Conservation (phyloP, 2,888 invertebrate genomes). For the Amphipoea oculea region DNA sequence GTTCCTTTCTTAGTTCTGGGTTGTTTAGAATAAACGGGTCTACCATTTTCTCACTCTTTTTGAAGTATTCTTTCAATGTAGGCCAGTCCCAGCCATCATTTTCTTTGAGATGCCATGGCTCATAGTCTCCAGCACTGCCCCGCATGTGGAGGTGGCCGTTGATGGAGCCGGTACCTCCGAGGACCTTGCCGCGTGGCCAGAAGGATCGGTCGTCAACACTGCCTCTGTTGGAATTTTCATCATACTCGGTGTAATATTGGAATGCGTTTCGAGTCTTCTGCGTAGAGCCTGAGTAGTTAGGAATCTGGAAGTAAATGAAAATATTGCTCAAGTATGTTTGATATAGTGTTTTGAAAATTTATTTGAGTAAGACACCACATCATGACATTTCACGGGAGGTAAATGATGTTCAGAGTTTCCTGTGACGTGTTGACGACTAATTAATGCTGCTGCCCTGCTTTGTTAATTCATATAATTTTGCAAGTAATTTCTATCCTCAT, state of each 20-base stretch:
- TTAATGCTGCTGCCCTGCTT: too few relatives aligned
- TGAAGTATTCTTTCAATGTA: slow-evolving; percentile 81
- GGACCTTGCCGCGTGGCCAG: slow-evolving; percentile 84
- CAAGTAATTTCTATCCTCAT: background rate
- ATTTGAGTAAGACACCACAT: background rate
- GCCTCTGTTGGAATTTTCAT: slow-evolving; percentile 78
- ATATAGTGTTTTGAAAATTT: background rate
- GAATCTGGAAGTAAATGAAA: slow-evolving; percentile 76
- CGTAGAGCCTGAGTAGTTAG: slow-evolving; percentile 80
- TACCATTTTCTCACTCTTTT: slow-evolving; percentile 83
- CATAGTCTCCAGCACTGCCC: slow-evolving; percentile 83
- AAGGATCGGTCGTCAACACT: slow-evolving; percentile 76
- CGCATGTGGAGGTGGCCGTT: slow-evolving; percentile 85
- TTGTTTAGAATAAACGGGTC: slow-evolving; percentile 83
- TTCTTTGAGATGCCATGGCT: slow-evolving; percentile 79
- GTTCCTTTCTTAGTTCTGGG: slow-evolving; percentile 79
- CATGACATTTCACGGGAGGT: background rate
- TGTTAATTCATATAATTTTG: background rate
- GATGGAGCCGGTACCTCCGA: slow-evolving; percentile 87
- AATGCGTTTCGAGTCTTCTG: slow-evolving; percentile 78
- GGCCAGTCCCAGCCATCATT: slow-evolving; percentile 86
- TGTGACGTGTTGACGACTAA: background rate
- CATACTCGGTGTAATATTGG: slow-evolving; percentile 83
- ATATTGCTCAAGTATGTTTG: background rate
- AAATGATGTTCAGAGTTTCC: background rate